Base-by-base conservation (phyloP, 2,797 vertebrate species). In the Lophius americanus region DNA sequence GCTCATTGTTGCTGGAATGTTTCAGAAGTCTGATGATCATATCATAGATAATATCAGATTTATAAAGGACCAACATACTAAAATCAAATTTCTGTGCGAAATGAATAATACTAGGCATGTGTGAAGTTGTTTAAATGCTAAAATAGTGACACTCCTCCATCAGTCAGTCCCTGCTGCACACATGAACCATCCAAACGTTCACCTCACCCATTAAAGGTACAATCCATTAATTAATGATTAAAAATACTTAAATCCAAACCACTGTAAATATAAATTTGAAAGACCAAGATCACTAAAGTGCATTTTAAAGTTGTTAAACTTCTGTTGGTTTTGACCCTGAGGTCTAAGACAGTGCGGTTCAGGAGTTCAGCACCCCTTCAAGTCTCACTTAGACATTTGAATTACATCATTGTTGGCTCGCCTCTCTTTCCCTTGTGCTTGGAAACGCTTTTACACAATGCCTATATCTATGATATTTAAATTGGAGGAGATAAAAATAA, bases 91-190 rank as follows among this genome's bases (percentile, higher is more conserved):
- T 23, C 23, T 23, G 23, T 23, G 23, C 23, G 2, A 23, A 23
- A 23, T 23, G 23, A 23, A 12, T 39, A 9, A 62, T 61, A 9
- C 54, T 9, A 5, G 9, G 49, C 36, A 23, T 54, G 46, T 13
- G 51, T 53, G 4, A 6, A 44, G 36, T 35, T 78, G 49, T 60
- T 7, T 11, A 10, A 41, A 55, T 65, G 9, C 52, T 62, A 12
- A 11, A 51, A 12, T 3, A 5, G 23, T 43, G 10, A 35, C 13
- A 12, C 23, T 56, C 12, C 57, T 42, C 23, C 60, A 14, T 56
- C 41, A 56, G n/a, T 56, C 41, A 56, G n/a, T 38, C 35, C 37
- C 23, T 23, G 23, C 23, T 23, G 23, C 23, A 41, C 3, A 52
- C 61, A 14, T 39, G 12, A 23, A 43, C 32, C 32, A 14, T 49